Base-by-base conservation (phyloP, 2,888 invertebrate genomes). In the Mylabris sibirica region DNA sequence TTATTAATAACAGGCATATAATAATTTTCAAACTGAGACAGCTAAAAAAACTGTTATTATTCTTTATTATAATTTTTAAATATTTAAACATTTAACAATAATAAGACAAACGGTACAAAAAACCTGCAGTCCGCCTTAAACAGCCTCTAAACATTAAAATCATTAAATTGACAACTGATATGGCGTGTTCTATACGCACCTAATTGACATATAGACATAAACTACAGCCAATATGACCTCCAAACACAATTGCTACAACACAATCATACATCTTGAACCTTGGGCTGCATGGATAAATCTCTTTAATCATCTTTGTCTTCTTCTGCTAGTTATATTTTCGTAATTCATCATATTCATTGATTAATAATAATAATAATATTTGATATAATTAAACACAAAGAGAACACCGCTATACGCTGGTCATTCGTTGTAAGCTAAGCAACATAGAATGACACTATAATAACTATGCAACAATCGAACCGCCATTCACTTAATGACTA, bases 141-240 rank as follows among this genome's bases (percentile, higher is more conserved):
- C 84, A 84, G 84, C 82, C 83, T 84, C 81, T 82, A 83, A 77
- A 80, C 78, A 81, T 80, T 79, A 44, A 80, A 80, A 79, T 78
- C 77, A 79, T 80, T 75, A 83, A 84, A 84, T 84, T 83, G 83
- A 84, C 83, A 82, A 83, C 78, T 77, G 82, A 83, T 82, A 83
- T 83, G 83, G 83, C 82, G 81, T 80, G 82, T 81, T 81, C 72
- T 75, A 77, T 82, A 82, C 78, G 82, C 81, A 80, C 79, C 84
- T 84, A 84, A 84, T 83, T 84, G 83, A 84, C 84, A 81, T 80
- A 81, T 80, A 83, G 75, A 78, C 77, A 77, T 74, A 76, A 72
- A 78, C 81, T 81, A 82, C 78, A 80, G 81, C 81, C 81, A 74
- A 75, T 72, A 70, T 72, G 75, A 70, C 69, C 73, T 73, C 75